Base-by-base conservation (phyloP, 1,140 invertebrate genomes). In the Lepidurus packardi region DNA sequence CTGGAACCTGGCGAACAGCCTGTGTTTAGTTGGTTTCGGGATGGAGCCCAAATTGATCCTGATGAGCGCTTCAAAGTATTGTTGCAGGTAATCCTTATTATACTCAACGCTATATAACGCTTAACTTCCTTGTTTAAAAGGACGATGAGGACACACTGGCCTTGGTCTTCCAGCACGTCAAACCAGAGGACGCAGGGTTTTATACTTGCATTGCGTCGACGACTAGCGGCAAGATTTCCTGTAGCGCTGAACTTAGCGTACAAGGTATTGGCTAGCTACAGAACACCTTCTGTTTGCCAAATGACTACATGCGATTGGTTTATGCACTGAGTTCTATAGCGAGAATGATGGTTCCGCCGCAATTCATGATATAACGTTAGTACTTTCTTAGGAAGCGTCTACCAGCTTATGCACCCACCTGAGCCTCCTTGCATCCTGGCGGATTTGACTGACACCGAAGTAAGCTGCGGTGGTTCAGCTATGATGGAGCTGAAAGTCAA, bases 151-250 rank as follows among this genome's bases (percentile, higher is more conserved):
- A 97, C 82, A 96, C 93, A 0, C 86, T 97, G 74, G 94, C 93
- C 24, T 85, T 98, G 11, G 92, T 97, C 0, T 97, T 98, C 85
- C 94, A 96, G 82, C 93, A 97, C 82, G 95, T 97, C 0, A 94
- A 91, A 82, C 94, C 94, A 0, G 94, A 96, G 83, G 95, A 98
- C 85, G 94, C 94, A 41, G 96, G 96, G 7, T 87, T 96, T 6
- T 98, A 98, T 84, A 98, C 96, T 0, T 98, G 95, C 82, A 94
- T 97, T 1, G 96, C 96, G 0, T 94, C 95, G 83, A 98, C 96
- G 1, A 91, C 90, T 43, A 92, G 92, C 79, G 95, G 95, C 47
- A 94, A 94, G 82, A 97, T 98, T 75, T 95, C 94, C 73, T 97
- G 94, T 85, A 95, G 93, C 82, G 95, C 95, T 7, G 95, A 97